Evolutionary conservation across 2,888 invertebrate genomes (phyloP).

Genomic region (Myathropa florea): DNA sequence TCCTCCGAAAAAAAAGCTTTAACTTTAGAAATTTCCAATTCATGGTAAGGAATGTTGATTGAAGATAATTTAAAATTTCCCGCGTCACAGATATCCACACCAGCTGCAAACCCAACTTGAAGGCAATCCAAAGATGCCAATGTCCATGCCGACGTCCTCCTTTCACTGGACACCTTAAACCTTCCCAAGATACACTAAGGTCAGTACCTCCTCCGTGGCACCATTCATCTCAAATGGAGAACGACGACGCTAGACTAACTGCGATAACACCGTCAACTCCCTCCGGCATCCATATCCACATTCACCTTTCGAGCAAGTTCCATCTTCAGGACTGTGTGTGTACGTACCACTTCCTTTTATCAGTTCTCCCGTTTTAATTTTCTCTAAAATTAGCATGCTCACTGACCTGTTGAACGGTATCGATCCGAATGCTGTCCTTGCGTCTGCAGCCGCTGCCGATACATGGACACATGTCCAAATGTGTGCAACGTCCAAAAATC

Average conservation of each 20-base stretch:
- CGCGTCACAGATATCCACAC: neutral
- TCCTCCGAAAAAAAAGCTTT: too few relatives aligned
- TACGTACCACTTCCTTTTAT: slow-evolving; percentile 14
- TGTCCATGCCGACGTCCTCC: neutral
- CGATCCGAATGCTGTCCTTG: slow-evolving; percentile 35
- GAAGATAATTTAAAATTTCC: neutral
- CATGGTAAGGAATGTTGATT: too few relatives aligned
- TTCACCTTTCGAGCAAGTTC: neutral
- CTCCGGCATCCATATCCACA: neutral
- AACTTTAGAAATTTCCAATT: too few relatives aligned
- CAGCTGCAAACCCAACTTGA: neutral
- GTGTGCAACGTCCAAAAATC: slow-evolving; percentile 13
- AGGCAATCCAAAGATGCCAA: neutral
- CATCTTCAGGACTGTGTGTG: neutral
- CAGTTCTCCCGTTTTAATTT: slow-evolving; percentile 48
- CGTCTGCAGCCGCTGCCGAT: slow-evolving; percentile 40
- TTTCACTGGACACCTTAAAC: neutral
- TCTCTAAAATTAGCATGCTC: slow-evolving; percentile 57
- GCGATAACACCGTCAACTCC: neutral
- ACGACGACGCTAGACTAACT: neutral
- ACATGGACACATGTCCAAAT: slow-evolving; percentile 63
- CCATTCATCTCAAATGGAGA: neutral
- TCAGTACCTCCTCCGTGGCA: neutral
- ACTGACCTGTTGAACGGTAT: slow-evolving; percentile 64
- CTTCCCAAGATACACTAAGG: neutral